Percentiles rank a stretch among this genome's conserved stretches.
phyloP scores from a whole-genome alignment of 2,797 vertebrate genomes.

The Prunella strophiata region DNA sequence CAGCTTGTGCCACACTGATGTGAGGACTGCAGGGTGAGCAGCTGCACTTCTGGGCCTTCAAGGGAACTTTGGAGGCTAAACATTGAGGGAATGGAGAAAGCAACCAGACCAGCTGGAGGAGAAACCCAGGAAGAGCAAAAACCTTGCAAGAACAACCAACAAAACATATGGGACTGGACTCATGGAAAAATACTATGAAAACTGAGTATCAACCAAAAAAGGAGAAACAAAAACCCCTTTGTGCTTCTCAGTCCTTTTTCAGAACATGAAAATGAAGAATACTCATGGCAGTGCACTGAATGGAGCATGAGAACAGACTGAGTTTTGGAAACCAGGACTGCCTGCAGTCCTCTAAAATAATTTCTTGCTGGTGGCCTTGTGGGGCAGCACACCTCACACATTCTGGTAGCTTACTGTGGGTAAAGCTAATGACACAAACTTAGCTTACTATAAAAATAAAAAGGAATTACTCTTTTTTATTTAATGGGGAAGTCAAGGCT shows the following conservation, averaged over 20 bases:
- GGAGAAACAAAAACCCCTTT: not conserved
- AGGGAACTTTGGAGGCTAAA: not conserved
- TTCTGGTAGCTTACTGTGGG: not conserved
- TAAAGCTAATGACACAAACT: not conserved
- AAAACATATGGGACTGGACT: not conserved
- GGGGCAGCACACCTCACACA: not conserved
- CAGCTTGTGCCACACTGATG: accelerated
- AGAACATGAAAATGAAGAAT: not conserved
- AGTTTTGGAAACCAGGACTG: not conserved
- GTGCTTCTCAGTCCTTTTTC: not conserved
- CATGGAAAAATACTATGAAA: not conserved
- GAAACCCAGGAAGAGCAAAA: not conserved
- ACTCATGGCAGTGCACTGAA: not conserved
- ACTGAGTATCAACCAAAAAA: not conserved
- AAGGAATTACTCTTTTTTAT: not conserved
- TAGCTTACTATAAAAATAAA: not conserved
- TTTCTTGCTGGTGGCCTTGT: not conserved
- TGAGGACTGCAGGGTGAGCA: not conserved
- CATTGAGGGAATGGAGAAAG: not conserved
- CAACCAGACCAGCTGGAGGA: not conserved
- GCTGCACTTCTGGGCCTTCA: not conserved
- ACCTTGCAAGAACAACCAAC: not conserved
- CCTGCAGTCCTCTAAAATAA: not conserved
- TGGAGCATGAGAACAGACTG: not conserved
- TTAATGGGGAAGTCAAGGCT: not conserved